Evolutionary conservation across 2,888 invertebrate species (phyloP).

Genomic region (Pandemis heparana): DNA sequence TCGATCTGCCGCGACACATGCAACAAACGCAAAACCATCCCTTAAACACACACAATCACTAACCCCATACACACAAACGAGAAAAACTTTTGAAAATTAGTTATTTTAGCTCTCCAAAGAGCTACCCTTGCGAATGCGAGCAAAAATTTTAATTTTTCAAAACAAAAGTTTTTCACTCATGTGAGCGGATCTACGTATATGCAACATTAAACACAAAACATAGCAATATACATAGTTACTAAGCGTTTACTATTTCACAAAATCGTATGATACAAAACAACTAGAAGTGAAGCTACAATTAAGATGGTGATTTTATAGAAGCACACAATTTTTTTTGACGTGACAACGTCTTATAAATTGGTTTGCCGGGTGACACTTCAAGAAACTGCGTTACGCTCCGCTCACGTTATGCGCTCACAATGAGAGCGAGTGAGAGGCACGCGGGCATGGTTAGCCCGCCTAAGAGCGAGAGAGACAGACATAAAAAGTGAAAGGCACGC

Average conservation of each 20-base stretch:
- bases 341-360: no score
- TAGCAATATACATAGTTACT: background rate
- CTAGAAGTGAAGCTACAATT: slow-evolving; percentile 1
- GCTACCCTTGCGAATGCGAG: no score
- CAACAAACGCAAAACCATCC: slow-evolving; percentile 77
- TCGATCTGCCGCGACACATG: slow-evolving; percentile 83
- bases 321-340: no score
- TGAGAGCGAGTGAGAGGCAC: no score
- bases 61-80: background rate
- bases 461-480: no score
- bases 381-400: no score
- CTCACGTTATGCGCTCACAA: no score
- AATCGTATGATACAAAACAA: background rate
- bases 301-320: background rate
- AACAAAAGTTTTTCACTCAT: background rate
- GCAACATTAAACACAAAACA: slow-evolving; percentile 19
- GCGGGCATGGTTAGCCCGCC: no score
- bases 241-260: background rate
- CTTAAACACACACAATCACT: slow-evolving; percentile 58
- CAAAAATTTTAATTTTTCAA: background rate
- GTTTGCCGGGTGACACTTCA: no score
- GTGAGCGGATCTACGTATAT: background rate
- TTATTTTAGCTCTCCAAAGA: background rate
- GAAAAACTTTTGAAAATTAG: slow-evolving; percentile 1
- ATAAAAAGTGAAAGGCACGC: no score